These are phyloP conservation scores for Salticus scenicus DNA, from an alignment of 2,888 invertebrate genomes.

Conservation along the genomic window DNA sequence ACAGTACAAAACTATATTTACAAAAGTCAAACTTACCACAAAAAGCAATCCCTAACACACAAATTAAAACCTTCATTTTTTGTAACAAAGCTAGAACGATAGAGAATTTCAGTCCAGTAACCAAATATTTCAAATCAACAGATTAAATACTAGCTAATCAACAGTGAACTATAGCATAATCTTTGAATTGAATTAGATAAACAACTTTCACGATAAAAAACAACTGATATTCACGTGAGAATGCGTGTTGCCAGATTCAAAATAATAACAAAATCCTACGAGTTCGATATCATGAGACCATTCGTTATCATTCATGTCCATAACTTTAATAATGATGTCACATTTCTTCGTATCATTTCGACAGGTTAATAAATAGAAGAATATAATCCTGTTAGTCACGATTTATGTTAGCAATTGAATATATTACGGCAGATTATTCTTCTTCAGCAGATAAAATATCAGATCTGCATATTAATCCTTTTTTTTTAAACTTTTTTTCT, in stretches of 20 bases:
- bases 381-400: too few species aligned
- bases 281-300: neutral
- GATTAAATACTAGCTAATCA: neutral
- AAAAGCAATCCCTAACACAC: conserved; percentile 34
- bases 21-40: conserved; percentile 57
- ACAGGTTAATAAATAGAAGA: too few species aligned
- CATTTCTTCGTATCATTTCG: too few species aligned
- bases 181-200: neutral
- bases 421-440: too few species aligned
- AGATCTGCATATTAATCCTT: too few species aligned
- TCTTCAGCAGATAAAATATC: too few species aligned
- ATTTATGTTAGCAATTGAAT: too few species aligned
- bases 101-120: neutral
- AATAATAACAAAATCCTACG: too few species aligned
- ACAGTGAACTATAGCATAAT: neutral
- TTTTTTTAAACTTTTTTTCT: too few species aligned
- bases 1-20: too few species aligned
- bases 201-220: neutral
- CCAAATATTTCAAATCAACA: neutral
- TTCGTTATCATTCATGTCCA: neutral
- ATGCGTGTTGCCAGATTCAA: conserved; percentile 44
- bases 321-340: too few species aligned
- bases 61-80: conserved; percentile 34
- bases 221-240: conserved; percentile 53
- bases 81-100: neutral